Evolutionary conservation across 2,888 invertebrate genomes (phyloP), one percentile per base, ranked within the genome.

Genomic region (Scaeva pyrastri): DNA sequence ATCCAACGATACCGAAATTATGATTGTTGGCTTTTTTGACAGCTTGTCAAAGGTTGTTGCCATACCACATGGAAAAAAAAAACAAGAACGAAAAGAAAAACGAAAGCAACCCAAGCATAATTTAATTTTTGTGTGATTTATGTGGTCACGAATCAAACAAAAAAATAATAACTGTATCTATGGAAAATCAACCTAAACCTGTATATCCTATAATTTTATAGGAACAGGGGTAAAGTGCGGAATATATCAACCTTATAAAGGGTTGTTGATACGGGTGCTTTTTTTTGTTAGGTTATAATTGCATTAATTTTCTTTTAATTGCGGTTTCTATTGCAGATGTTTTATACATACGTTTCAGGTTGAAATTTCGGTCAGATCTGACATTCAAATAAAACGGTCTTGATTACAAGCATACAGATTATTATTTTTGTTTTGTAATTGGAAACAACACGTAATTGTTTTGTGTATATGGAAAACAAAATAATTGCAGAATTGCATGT

Each of bases 241-340:
- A 0, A 52, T 21, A 26, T 14, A 23, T 1, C 10, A 39, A 26
- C 26, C 2, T n/a, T n/a, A n/a, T 11, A 36, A 12, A 14, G 45
- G 58, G 31, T 50, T 50, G 31, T 50, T 43, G 71, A 43, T 36
- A 56, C n/a, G 8, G 39, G 45, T 21, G 39, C 41, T 21, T 43
- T 76, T 52, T 72, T 76, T 52, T 72, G 58, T 45, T 41, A 36
- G 73, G 45, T 81, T 77, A 21, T 60, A 62, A 85, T 85, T 81
- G 73, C 68, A 77, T 85, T 72, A 80, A 85, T 81, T 81, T 76
- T 43, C 72, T 73, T 85, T 81, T 81, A 85, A 85, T 85, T 81
- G 81, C 48, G 73, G 76, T 77, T 70, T 76, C 72, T 68, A 64
- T 85, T 81, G 81, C 85, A 85, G 72, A 77, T 85, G 81, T 68